Evolutionary conservation across 2,113 vertebrate species (phyloP).

Genomic region (Lepus europaeus): DNA sequence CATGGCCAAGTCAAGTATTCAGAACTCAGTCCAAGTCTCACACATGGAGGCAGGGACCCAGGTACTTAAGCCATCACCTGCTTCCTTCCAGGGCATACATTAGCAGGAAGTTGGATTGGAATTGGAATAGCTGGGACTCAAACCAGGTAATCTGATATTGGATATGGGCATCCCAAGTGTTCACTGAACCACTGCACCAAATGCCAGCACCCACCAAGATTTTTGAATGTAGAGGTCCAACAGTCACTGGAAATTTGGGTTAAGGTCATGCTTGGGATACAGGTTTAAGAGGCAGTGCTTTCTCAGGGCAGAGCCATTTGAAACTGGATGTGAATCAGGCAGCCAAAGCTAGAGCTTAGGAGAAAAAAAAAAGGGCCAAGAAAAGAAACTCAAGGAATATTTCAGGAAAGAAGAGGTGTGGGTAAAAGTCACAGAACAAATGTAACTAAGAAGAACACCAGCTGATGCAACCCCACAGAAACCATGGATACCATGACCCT

Average conservation of each 20-base stretch:
- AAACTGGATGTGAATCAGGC: not conserved
- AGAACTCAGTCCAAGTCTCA: too few species aligned
- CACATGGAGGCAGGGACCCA: too few species aligned
- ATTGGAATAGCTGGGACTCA: too few species aligned
- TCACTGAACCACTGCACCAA: too few species aligned
- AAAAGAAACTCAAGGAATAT: not conserved
- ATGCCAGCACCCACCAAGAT: too few species aligned
- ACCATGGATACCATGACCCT: not conserved
- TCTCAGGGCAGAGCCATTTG: not conserved
- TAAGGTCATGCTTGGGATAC: not conserved
- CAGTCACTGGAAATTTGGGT: not conserved
- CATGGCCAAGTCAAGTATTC: too few species aligned
- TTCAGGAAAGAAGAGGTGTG: not conserved
- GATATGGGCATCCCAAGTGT: too few species aligned
- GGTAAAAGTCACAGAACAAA: not conserved
- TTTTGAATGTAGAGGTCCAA: not conserved
- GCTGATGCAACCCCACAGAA: not conserved
- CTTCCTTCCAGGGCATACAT: too few species aligned
- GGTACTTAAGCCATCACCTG: too few species aligned
- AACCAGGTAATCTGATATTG: too few species aligned
- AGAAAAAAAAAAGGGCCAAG: not conserved
- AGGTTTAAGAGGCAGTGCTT: not conserved
- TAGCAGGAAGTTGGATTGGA: too few species aligned
- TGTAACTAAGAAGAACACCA: not conserved
- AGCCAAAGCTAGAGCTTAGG: not conserved